Evolutionary conservation across 2,797 vertebrate genomes (phyloP).

Genomic region (Rousettus madagascariensis): DNA sequence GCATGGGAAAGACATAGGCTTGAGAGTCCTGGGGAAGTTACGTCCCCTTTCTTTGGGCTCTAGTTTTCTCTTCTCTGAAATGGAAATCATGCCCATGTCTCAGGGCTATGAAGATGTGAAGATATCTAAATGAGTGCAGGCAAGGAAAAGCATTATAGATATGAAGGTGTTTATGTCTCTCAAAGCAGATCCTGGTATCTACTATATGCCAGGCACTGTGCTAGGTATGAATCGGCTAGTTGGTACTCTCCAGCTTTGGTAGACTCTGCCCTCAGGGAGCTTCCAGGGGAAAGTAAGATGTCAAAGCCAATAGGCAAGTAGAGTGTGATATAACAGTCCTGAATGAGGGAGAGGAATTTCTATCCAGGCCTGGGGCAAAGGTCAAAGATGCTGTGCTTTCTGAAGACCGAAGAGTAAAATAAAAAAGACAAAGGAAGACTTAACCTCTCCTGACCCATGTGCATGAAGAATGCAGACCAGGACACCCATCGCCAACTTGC

Average conservation of each 20-base stretch:
- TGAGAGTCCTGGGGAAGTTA: not conserved
- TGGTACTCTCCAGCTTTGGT: not conserved
- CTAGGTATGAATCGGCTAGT: not conserved
- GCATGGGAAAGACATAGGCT: not conserved
- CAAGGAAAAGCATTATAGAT: not conserved
- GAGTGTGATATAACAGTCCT: not conserved
- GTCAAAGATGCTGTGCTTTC: not conserved
- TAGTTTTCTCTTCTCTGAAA: not conserved
- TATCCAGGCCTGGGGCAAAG: not conserved
- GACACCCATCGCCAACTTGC: not conserved
- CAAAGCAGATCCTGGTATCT: not conserved
- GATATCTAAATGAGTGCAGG: not conserved
- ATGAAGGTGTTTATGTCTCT: not conserved
- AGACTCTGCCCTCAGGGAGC: not conserved
- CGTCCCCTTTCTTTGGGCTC: not conserved
- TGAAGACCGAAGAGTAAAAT: conserved; percentile 4
- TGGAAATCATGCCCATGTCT: not conserved
- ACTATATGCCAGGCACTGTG: not conserved
- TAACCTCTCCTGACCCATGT: not conserved
- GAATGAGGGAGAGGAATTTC: not conserved
- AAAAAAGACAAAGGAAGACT: not conserved
- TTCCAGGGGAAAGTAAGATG: not conserved
- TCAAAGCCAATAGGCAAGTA: not conserved
- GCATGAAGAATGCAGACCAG: not conserved
- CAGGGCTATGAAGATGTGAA: not conserved